Base-by-base conservation (phyloP, 2,888 invertebrate genomes). In the Chalcis sispes region DNA sequence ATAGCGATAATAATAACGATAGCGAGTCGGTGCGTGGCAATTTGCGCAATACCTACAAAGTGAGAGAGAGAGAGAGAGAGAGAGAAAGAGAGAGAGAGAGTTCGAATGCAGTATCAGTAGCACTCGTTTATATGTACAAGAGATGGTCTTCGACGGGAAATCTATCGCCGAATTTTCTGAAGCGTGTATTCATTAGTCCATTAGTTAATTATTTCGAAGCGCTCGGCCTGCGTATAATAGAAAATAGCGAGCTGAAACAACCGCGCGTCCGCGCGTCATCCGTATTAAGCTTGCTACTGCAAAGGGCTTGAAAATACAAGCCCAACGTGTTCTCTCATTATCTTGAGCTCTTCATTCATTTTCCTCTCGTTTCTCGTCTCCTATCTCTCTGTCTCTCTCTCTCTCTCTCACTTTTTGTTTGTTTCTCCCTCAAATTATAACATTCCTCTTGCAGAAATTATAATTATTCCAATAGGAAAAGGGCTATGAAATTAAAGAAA, bases 151-250 rank as follows among this genome's bases (percentile, higher is more conserved):
- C 29, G 15, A 52, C 59, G 3, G 72, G 62, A 75, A 80, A 77
- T 79, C 79, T 78, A 77, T 77, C 76, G 71, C 70, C 78, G 70
- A 75, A 75, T 79, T 75, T 78, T 73, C 75, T 72, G 76, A 71
- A 76, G 79, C 59, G 66, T 74, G 66, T 76, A 84, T 85, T 84
- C 84, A 85, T 85, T 85, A 85, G 82, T 80, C 84, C 85, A 86
- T 87, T 86, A 87, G 84, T 84, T 86, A 87, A 88, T 86, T 87
- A 87, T 87, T 85, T 84, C 81, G 82, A 81, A 82, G 80, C 80
- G 77, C 76, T 69, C 25, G 42, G n/a, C n/a, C n/a, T 8, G 54
- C 36, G 81, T 80, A 84, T 83, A 83, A 85, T 84, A 83, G 83
- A 85, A 82, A 82, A 82, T 79, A 78, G 77, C 79, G 27, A 18